Conservation (phyloP, 2,797 vertebrate species). For the Pangasius djambal region DNA sequence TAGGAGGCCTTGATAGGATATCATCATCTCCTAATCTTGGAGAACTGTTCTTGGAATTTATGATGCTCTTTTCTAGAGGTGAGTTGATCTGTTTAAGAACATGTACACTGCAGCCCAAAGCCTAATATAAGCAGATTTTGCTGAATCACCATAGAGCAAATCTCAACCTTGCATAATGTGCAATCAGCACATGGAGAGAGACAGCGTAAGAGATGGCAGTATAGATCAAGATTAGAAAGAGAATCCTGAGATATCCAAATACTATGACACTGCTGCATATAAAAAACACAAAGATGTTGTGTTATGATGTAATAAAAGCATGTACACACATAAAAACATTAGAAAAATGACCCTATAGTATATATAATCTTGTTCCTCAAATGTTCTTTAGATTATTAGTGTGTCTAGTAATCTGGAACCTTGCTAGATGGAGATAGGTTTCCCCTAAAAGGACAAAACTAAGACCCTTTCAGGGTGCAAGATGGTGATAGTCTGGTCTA, state of each 20-base stretch:
- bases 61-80: constrained; percentile 54
- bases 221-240: background rate
- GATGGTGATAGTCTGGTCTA: background rate
- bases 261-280: background rate
- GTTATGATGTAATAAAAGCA: background rate
- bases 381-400: background rate
- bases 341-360: background rate
- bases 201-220: background rate
- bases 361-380: background rate
- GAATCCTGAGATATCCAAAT: background rate
- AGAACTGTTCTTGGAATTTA: constrained; percentile 38
- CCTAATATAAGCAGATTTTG: background rate
- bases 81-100: constrained; percentile 52
- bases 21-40: constrained; percentile 43
- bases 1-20: constrained; percentile 21
- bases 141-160: constrained; percentile 70
- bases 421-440: background rate
- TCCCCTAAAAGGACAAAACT: background rate
- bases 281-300: background rate
- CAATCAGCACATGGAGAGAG: background rate
- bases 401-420: background rate
- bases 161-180: constrained; percentile 27
- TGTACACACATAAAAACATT: background rate
- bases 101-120: constrained; percentile 13
- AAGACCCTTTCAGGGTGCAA: background rate